Evolutionary conservation across 2,113 vertebrate species (phyloP).

Genomic region (Brienomyrus brachyistius): DNA sequence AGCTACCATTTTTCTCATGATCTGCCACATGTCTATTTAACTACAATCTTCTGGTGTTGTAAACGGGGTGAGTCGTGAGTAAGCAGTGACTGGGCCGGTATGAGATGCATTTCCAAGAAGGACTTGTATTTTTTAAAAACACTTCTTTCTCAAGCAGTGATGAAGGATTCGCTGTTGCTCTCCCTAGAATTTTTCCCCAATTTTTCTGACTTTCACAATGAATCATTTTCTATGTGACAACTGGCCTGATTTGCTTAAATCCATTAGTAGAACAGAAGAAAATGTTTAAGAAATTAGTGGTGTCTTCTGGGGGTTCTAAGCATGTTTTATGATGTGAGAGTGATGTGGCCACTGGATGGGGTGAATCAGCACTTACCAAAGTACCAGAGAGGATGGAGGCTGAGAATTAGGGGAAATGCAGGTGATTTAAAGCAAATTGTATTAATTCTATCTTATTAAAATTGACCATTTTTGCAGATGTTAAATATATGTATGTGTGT

Average conservation of each 20-base stretch:
- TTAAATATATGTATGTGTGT: neutral
- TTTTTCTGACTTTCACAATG: neutral
- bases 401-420: neutral
- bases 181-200: neutral
- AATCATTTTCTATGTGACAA: constrained; percentile 10
- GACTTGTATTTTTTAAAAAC: neutral
- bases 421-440: neutral
- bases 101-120: neutral
- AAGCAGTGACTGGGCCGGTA: neutral
- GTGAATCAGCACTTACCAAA: neutral
- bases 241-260: neutral
- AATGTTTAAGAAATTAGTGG: neutral
- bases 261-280: neutral
- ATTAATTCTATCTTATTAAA: neutral
- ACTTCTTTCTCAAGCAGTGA: neutral
- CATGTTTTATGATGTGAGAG: neutral
- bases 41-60: neutral
- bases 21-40: neutral
- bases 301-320: neutral
- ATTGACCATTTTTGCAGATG: neutral
- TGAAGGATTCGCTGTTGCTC: neutral
- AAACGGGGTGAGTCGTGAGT: neutral
- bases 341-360: neutral
- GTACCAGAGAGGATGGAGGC: neutral
- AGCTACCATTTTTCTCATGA: neutral